Base-by-base conservation (phyloP, 2,888 invertebrate species). In the Limnephilus rhombicus region DNA sequence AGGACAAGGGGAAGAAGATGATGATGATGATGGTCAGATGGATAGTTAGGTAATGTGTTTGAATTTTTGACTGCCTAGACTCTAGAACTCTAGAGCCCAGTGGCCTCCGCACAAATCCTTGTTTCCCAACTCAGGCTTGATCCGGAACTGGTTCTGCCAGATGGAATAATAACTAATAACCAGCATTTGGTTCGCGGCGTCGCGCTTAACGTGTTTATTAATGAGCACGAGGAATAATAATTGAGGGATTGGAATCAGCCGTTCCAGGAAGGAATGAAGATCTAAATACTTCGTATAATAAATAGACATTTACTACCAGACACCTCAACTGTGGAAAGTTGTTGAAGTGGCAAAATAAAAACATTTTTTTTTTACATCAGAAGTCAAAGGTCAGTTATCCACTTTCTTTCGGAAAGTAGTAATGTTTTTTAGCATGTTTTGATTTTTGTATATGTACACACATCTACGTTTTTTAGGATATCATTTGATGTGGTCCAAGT, bases 231-330 rank as follows among this genome's bases (percentile, higher is more conserved):
- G 49, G 37, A 34, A 9, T 68, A 49, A n/a, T 86, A 86, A 49
- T 86, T 49, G 29, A n/a, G n/a, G n/a, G 45, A 85, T 41, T 85
- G 24, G 4, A 41, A 24, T 68, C 85, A 41, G 37, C 45, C 86
- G 45, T 86, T 86, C 86, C 45, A 41, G 45, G 86, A 86, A 86
- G 86, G 37, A 82, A 82, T 82, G 82, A 31, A 34, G 82, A 31
- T 82, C 82, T 31, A 68, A 68, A n/a, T 68, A 68, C 9, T 68
- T 68, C 7, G 9, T 24, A 68, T 68, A 9, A n/a, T 68, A 68
- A 68, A 68, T 68, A 9, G 24, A 68, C 68, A 68, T 68, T n/a
- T 9, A 9, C 2, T 68, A n/a, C 24, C 24, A 24, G 68, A 68
- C 24, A 68, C n/a, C 68, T 68, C 53, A 5, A 68, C 53, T 7